Evolutionary conservation across 2,888 invertebrate genomes (phyloP).

Genomic region (Agonopterix subpropinquella): DNA sequence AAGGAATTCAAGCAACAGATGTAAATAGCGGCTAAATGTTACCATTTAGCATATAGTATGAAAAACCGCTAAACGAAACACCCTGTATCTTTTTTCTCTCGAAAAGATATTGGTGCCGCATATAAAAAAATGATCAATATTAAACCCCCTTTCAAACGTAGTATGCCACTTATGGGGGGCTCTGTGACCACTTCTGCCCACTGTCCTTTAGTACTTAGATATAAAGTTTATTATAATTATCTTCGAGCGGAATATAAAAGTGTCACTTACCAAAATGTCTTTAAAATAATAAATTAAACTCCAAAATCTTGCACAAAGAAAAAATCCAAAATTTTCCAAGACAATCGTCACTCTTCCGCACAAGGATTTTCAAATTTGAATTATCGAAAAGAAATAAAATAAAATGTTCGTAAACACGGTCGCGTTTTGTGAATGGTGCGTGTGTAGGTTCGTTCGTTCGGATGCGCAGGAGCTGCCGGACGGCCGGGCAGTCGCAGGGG

Average conservation of each 20-base stretch:
- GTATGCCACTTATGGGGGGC: too few species aligned
- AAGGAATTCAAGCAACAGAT: too few species aligned
- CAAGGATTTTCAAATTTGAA: slow-evolving; percentile 16
- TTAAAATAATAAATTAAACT: not conserved
- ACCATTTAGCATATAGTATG: too few species aligned
- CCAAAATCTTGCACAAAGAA: not conserved
- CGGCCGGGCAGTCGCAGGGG: slow-evolving; percentile 57
- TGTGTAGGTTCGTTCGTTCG: slow-evolving; percentile 67
- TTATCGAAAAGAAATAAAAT: slow-evolving; percentile 25
- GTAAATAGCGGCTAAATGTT: too few species aligned
- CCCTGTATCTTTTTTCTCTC: too few species aligned
- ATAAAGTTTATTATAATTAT: too few species aligned
- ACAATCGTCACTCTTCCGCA: slow-evolving; percentile 22
- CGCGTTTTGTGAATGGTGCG: slow-evolving; percentile 41
- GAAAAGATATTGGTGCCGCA: too few species aligned
- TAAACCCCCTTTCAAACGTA: too few species aligned
- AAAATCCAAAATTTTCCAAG: slow-evolving; percentile 39
- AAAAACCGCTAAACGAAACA: too few species aligned
- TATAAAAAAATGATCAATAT: too few species aligned
- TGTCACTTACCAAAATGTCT: not conserved
- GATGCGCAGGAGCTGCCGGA: slow-evolving; percentile 59
- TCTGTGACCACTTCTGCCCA: too few species aligned
- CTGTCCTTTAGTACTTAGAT: too few species aligned
- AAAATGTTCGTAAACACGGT: slow-evolving; percentile 57
- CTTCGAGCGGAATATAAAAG: not conserved